Base-by-base conservation (phyloP, 2,113 vertebrate genomes). In the Neoarius graeffei region DNA sequence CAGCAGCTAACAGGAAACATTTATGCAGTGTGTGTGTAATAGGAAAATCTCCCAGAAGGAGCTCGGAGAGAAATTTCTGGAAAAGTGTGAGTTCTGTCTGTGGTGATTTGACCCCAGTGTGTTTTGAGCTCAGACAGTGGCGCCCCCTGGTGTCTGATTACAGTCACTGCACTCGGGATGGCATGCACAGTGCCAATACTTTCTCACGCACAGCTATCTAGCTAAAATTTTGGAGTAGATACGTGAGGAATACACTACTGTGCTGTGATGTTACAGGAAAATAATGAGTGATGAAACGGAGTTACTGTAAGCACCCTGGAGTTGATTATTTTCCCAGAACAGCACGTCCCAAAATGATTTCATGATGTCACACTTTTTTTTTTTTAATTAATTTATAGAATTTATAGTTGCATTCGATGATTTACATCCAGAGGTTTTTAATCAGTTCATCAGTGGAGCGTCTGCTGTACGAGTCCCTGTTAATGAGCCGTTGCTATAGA, bases 111-210 rank as follows among this genome's bases (percentile, higher is more conserved):
- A 89, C 88, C 71, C 88, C 85, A 74, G 88, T 48, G 52, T 87
- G 20, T 85, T 86, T 59, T 79, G 88, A 56, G 64, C 14, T 89
- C 30, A 35, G 57, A 59, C 83, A 56, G 57, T 79, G 89, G 88
- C 87, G 56, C 92, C 93, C 91, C 85, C 94, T 87, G 66, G 56
- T 93, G 94, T 84, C 52, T 35, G 56, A 88, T 50, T 79, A 42
- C 52, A 10, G 64, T 59, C 48, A 25, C 48, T 69, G 81, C 83
- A 54, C 27, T 60, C 74, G 27, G 0, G 15, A 3, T 64, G 71
- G 42, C 5, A 50, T 15, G 0, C 23, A 17, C n/a, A 27, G 64
- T 66, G 64, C 25, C 64, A 66, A 27, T 66, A 66, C 64, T 66
- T n/a, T 66, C 59, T 60, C 59, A 71, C 67, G 7, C 67, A 35